Conservation (phyloP, 2,113 vertebrate species). For the Trogon melanurus region DNA sequence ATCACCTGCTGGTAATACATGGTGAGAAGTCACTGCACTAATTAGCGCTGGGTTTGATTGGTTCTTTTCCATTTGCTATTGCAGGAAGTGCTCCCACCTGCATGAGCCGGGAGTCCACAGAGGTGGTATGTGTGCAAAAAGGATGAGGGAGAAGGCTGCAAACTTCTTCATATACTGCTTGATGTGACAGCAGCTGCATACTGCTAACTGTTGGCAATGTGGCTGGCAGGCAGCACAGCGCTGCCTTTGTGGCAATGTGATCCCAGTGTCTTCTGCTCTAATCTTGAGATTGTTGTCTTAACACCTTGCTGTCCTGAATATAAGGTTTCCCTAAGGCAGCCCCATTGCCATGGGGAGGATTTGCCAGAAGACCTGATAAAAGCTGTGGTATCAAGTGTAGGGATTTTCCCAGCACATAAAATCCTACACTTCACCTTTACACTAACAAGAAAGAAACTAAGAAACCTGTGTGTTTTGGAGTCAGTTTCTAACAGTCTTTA, state of each 20-base stretch:
- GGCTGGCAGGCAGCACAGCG: not conserved
- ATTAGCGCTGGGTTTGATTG: slow-evolving; percentile 62
- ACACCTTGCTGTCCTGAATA: not conserved
- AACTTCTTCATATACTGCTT: not conserved
- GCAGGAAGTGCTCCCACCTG: slow-evolving; percentile 39
- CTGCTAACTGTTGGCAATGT: not conserved
- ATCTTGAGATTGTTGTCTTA: not conserved
- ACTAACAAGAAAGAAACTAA: not conserved
- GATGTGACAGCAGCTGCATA: not conserved
- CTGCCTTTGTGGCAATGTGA: not conserved
- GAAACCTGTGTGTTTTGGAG: not conserved
- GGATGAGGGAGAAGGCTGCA: not conserved
- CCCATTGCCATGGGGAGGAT: not conserved
- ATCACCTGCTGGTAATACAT: not conserved
- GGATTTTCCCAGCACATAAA: not conserved
- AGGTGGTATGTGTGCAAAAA: slow-evolving; percentile 14
- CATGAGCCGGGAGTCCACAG: not conserved
- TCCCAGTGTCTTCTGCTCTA: not conserved
- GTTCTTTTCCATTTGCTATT: slow-evolving; percentile 17
- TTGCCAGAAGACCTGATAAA: not conserved
- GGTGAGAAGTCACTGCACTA: slow-evolving; percentile 8
- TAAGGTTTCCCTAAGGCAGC: not conserved
- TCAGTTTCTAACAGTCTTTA: not conserved
- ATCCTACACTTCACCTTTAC: not conserved
- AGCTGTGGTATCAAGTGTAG: not conserved